Conservation (phyloP, 1,140 invertebrate genomes). For the Carcinoscorpius rotundicauda region DNA sequence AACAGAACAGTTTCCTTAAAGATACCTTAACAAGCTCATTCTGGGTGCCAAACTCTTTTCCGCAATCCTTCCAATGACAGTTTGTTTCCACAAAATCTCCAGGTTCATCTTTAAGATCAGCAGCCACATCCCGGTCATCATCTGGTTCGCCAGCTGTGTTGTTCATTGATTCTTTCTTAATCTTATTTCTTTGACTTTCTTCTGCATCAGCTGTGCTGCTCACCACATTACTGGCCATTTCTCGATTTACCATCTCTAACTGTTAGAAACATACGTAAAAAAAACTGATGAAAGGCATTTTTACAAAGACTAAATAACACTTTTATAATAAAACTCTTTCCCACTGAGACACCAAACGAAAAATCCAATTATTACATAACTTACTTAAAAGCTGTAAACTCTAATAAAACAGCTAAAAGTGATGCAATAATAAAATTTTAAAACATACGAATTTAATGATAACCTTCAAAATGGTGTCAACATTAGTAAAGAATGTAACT, state of each 20-base stretch:
- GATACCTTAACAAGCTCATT: constrained; percentile 46
- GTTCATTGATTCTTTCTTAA: constrained; percentile 7
- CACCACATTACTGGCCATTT: constrained; percentile 28
- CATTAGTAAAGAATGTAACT: too few relatives aligned
- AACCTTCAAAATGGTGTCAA: too few relatives aligned
- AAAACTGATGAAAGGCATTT: too few relatives aligned
- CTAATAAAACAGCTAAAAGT: too few relatives aligned
- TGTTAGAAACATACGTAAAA: too few relatives aligned
- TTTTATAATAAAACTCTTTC: too few relatives aligned
- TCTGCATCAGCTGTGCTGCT: constrained; percentile 25
- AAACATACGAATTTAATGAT: too few relatives aligned
- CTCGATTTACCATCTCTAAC: constrained; percentile 11
- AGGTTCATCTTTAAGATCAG: constrained; percentile 51
- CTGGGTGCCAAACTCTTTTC: constrained; percentile 80
- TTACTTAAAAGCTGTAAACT: too few relatives aligned
- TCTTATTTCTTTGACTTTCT: constrained; percentile 11
- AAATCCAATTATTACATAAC: too few relatives aligned
- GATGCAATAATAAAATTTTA: too few relatives aligned
- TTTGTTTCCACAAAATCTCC: constrained; percentile 95
- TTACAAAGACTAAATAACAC: too few relatives aligned
- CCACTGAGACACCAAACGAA: too few relatives aligned
- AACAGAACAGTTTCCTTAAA: neutral
- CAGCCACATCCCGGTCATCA: constrained; percentile 13
- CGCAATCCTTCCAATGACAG: constrained; percentile 92
- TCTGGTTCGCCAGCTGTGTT: constrained; percentile 4